Conservation (phyloP, 2,113 vertebrate genomes). For the Gila orcuttii region DNA sequence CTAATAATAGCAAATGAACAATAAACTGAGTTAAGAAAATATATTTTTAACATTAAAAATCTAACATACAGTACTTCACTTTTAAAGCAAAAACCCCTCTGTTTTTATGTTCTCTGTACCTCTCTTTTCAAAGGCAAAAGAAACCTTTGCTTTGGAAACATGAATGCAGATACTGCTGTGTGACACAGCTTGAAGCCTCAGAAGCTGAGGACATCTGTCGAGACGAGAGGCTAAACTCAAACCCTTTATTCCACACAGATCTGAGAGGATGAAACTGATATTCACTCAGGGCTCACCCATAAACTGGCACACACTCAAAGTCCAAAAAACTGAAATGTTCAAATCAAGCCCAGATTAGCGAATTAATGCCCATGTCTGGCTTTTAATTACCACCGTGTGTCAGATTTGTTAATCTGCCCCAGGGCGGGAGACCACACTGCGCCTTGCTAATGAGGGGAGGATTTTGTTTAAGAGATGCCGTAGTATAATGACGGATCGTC, state of each 20-base stretch:
- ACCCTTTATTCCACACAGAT: constrained; percentile 19
- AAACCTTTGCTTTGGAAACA: neutral
- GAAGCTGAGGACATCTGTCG: neutral
- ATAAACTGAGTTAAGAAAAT: too few species aligned
- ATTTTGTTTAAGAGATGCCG: constrained; percentile 34
- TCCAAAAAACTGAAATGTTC: neutral
- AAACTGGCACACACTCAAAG: neutral
- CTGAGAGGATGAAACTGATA: constrained; percentile 12
- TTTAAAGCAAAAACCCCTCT: neutral
- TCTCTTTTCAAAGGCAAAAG: neutral
- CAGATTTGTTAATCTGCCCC: constrained; percentile 52
- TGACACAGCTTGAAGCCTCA: constrained; percentile 20
- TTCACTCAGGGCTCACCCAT: neutral
- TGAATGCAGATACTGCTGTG: constrained; percentile 19
- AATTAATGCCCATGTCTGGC: constrained; percentile 31
- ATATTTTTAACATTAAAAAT: too few species aligned
- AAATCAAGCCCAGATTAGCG: constrained; percentile 15
- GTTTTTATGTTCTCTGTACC: neutral
- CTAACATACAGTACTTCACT: too few species aligned
- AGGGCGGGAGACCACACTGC: constrained; percentile 24
- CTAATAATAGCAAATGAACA: too few species aligned
- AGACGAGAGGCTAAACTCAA: constrained; percentile 5
- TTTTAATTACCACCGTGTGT: constrained; percentile 48
- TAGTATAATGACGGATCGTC: constrained; percentile 25
- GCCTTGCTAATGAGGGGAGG: constrained; percentile 42